Evolutionary conservation across 2,888 invertebrate genomes (phyloP).

Genomic region (Rhagonycha fulva): DNA sequence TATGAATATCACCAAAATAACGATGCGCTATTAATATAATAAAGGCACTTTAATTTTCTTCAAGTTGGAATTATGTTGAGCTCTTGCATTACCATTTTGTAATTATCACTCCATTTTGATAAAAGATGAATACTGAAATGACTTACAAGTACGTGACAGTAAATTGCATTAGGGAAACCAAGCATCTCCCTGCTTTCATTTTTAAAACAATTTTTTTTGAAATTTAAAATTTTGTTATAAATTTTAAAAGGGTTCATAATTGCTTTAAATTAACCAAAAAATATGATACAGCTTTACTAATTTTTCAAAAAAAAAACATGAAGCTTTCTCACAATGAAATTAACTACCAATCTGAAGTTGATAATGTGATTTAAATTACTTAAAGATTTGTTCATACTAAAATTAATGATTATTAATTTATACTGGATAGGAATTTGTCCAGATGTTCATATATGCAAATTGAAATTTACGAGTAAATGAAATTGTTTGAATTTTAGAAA

Average conservation of each 20-base stretch:
- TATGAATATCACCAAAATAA: not conserved
- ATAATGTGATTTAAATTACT: not conserved
- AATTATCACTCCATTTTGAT: not conserved
- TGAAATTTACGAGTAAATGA: not conserved
- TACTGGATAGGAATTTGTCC: not conserved
- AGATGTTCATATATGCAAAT: not conserved
- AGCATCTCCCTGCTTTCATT: not conserved
- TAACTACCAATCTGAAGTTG: not conserved
- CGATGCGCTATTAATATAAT: not conserved
- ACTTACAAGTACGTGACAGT: not conserved
- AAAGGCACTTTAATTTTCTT: not conserved
- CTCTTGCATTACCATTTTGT: not conserved
- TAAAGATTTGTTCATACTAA: not conserved
- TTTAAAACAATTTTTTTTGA: not conserved
- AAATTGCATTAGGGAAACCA: not conserved
- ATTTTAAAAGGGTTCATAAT: not conserved
- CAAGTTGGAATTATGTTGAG: not conserved
- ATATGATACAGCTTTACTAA: too few relatives aligned
- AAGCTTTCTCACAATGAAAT: not conserved
- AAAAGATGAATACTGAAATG: not conserved
- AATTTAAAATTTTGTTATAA: not conserved
- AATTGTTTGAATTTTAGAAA: not conserved
- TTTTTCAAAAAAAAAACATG: not conserved
- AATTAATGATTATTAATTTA: not conserved
- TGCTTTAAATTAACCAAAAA: not conserved